Base-by-base conservation (phyloP, 2,888 invertebrate genomes). In the Hydroisotoma schaefferi region DNA sequence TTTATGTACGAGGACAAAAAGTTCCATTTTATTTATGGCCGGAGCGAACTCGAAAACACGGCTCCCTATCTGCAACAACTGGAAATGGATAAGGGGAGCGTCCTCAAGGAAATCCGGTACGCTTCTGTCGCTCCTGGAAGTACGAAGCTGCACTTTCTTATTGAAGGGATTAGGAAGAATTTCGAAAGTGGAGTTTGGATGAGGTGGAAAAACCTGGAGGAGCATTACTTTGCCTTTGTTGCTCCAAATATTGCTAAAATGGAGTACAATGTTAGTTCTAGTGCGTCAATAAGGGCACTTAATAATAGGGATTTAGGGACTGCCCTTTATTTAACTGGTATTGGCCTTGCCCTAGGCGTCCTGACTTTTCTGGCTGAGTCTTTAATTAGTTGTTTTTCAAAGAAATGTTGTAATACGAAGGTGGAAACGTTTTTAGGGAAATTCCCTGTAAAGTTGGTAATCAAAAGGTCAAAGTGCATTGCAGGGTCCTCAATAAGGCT, bases 1-100 rank as follows among this genome's bases (percentile, higher is more conserved):
- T n/a, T 58, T 6, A 59, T 59, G 56, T 59, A 63, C 33, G 53
- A 52, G 27, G 63, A 63, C 33, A 63, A 59, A 38, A 56, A 56
- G 46, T 37, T 52, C n/a, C 28, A 55, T 29, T 63, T 46, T 47
- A 59, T 55, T 26, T 59, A 43, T 33, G 58, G 58, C 0, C 28
- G 63, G 20, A 33, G 3, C 8, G 28, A 56, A 10, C 44, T 63
- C 38, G 28, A 22, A 4, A 25, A 20, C 1, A 55, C 59, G 15
- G 46, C 48, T 6, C 26, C 43, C n/a, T 59, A 46, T 29, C n/a
- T 59, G 1, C 26, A 43, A 2, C 18, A 37, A 25, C 28, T 63
- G 1, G 37, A 43, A 23, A 46, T 33, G n/a, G 38, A 37, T 2
- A 52, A 20, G 1, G 63, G 59, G 1, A 44, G 37, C 20, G 53